phyloP scores from a whole-genome alignment of 1,140 invertebrate species.

The Chymomyza costata region DNA sequence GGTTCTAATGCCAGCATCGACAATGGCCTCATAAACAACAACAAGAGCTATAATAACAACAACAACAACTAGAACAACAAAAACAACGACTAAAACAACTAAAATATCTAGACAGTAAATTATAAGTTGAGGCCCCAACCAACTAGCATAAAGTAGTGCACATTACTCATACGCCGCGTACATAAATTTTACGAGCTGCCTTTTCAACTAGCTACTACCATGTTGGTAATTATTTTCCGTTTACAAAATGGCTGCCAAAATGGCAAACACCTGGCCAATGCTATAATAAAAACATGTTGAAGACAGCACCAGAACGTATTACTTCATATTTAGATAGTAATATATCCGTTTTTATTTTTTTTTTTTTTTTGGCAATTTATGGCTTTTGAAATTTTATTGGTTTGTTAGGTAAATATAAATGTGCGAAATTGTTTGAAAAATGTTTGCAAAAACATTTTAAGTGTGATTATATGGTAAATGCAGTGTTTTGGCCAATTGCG shows the following conservation, averaged over 20 bases:
- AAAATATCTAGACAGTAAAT: constrained; percentile 68
- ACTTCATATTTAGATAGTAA: too few relatives aligned
- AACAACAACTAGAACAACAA: constrained; percentile 30
- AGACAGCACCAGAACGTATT: too few relatives aligned
- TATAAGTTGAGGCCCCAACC: constrained; percentile 62
- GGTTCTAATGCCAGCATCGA: constrained; percentile 8
- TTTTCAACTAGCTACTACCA: too few relatives aligned
- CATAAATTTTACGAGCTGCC: constrained; percentile 63
- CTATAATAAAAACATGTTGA: too few relatives aligned
- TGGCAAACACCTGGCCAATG: constrained; percentile 35
- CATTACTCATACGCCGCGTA: constrained; percentile 65
- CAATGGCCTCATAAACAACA: constrained; percentile 55
- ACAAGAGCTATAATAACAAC: constrained; percentile 26
- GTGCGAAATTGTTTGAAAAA: too few relatives aligned
- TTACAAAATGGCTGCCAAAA: constrained; percentile 62
- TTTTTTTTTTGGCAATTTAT: too few relatives aligned
- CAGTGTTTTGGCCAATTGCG: too few relatives aligned
- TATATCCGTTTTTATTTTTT: too few relatives aligned
- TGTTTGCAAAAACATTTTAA: too few relatives aligned
- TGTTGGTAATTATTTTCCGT: constrained; percentile 63
- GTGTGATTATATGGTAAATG: too few relatives aligned
- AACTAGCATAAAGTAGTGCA: constrained; percentile 56
- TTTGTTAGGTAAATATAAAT: too few relatives aligned
- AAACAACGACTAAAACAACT: constrained; percentile 48
- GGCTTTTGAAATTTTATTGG: too few relatives aligned